Conservation (phyloP, 1,140 invertebrate species). For the Trichomalopsis sarcophagae region DNA sequence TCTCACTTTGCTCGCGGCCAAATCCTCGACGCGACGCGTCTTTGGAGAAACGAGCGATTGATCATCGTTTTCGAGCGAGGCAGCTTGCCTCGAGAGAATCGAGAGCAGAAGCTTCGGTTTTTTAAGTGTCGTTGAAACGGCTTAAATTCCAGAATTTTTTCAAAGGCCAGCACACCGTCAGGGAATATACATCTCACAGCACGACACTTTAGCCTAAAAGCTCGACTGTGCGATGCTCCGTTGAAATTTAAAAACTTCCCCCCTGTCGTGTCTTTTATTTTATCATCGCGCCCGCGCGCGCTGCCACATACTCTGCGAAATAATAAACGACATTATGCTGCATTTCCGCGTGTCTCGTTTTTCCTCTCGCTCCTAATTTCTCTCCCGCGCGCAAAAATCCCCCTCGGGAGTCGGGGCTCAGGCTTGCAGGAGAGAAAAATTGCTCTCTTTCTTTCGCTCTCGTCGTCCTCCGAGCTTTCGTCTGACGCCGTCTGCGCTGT, state of each 20-base stretch:
- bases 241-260: not conserved
- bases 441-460: not conserved
- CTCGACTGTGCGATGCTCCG: not conserved
- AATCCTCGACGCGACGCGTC: not conserved
- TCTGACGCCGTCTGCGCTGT: not conserved
- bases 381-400: not conserved
- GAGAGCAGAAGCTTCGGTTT: too few species aligned
- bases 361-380: not conserved
- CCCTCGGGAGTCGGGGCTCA: not conserved
- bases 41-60: not conserved
- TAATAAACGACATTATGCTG: constrained; percentile 2
- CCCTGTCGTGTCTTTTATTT: not conserved
- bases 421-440: not conserved
- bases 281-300: not conserved
- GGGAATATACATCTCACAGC: too few species aligned
- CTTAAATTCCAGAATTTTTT: too few species aligned
- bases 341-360: not conserved
- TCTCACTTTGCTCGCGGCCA: not conserved
- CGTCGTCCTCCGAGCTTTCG: too few species aligned
- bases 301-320: not conserved
- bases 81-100: too few species aligned
- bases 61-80: not conserved
- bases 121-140: too few species aligned
- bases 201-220: too few species aligned
- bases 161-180: too few species aligned